These are phyloP conservation scores for Schizothorax lantsangensis DNA, from an alignment of 2,797 vertebrate genomes.

Conservation along the genomic window DNA sequence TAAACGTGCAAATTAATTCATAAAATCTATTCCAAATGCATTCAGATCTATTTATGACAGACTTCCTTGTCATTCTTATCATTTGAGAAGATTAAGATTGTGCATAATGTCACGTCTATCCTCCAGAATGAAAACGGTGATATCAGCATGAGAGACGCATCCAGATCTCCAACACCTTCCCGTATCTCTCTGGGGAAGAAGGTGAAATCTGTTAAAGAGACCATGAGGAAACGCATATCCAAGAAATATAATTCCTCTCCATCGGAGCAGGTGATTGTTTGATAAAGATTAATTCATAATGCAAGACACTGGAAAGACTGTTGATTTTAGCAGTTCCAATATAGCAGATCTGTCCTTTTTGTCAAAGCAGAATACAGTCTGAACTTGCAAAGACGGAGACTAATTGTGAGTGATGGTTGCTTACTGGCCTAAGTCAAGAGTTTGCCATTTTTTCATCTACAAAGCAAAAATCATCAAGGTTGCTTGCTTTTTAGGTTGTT, in stretches of 20 bases:
- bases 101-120: constrained; percentile 81
- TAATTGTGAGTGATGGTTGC: background rate
- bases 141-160: constrained; percentile 80
- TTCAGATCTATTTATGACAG: background rate
- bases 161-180: constrained; percentile 92
- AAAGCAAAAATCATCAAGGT: background rate
- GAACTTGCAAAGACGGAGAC: background rate
- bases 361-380: background rate
- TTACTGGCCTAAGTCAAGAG: background rate
- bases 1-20: background rate
- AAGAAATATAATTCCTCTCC: constrained; percentile 93
- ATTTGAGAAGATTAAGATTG: background rate
- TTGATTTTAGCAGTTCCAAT: background rate
- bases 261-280: constrained; percentile 87
- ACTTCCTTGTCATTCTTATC: background rate
- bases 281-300: background rate
- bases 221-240: constrained; percentile 98
- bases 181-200: constrained; percentile 97
- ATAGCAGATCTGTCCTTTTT: background rate
- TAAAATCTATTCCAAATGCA: background rate
- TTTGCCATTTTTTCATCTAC: background rate
- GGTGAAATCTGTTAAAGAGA: constrained; percentile 98
- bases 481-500: background rate
- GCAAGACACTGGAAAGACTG: background rate
- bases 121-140: constrained; percentile 54